A percentile compares a stretch with the other conserved stretches of the same genome.
phyloP scores from a whole-genome alignment of 2,888 invertebrate species.

The Ceraclea dissimilis region DNA sequence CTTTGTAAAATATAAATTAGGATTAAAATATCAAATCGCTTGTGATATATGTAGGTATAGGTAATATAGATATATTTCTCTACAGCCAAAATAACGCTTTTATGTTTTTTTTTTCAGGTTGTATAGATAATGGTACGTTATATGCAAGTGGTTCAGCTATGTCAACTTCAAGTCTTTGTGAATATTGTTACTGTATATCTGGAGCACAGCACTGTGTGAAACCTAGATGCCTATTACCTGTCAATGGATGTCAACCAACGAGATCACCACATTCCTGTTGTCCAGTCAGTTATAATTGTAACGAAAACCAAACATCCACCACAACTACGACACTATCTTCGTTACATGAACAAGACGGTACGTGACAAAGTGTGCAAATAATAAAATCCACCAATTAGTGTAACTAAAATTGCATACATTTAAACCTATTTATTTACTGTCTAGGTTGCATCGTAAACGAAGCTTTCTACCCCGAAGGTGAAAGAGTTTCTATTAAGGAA shows the following conservation, averaged over 20 bases:
- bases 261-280: conserved; percentile 65
- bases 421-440: too few species aligned
- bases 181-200: conserved; percentile 78
- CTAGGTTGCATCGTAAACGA: conserved; percentile 60
- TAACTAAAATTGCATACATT: too few species aligned
- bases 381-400: too few species aligned
- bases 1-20: too few species aligned
- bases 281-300: conserved; percentile 71
- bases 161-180: conserved; percentile 69
- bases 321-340: conserved; percentile 17
- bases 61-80: too few species aligned
- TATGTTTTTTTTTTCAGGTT: conserved; percentile 43
- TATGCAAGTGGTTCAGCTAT: conserved; percentile 79
- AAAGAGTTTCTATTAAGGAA: conserved; percentile 54
- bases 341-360: conserved; percentile 7
- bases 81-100: too few species aligned
- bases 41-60: too few species aligned
- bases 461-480: conserved; percentile 60
- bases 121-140: conserved; percentile 61
- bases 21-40: too few species aligned
- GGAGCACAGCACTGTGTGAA: conserved; percentile 69
- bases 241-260: conserved; percentile 61
- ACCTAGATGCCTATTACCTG: conserved; percentile 70
- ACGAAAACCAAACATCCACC: conserved; percentile 29
- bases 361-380: too few species aligned